Evolutionary conservation across 2,888 invertebrate species (phyloP).

Genomic region (Microctonus aethiopoides): DNA sequence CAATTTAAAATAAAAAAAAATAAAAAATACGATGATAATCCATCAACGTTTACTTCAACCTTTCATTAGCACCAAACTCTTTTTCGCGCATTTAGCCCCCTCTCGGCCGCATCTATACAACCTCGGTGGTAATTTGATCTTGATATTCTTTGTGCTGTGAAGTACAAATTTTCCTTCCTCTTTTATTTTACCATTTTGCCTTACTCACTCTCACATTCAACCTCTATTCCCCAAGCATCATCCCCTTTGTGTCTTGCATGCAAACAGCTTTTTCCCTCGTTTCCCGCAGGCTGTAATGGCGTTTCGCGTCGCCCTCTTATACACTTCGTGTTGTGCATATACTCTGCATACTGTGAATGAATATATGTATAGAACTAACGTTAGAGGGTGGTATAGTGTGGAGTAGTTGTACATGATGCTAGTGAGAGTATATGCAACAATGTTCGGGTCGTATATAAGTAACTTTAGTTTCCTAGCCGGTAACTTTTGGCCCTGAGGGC

Average conservation of each 20-base stretch:
- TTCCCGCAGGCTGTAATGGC: conserved; percentile 17
- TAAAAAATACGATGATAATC: not conserved
- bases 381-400: not conserved
- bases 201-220: not conserved
- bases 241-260: conserved; percentile 22
- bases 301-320: not conserved
- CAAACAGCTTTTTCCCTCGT: conserved; percentile 20
- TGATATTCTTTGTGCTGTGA: not conserved
- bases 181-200: not conserved
- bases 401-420: not conserved
- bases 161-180: not conserved
- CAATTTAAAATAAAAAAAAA: not conserved
- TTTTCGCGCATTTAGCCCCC: not conserved
- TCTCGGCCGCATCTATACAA: not conserved
- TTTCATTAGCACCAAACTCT: conserved; percentile 2
- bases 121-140: not conserved
- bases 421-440: conserved; percentile 7
- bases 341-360: not conserved
- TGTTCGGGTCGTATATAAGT: conserved; percentile 5
- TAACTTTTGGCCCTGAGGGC: conserved; percentile 40
- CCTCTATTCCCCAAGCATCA: conserved; percentile 17
- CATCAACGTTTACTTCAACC: conserved; percentile 1
- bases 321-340: not conserved
- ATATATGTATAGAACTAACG: conserved; percentile 5
- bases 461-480: conserved; percentile 25